A percentile compares a stretch with the other conserved stretches of the same genome.
Evolutionary conservation across 2,113 vertebrate genomes (phyloP).

Genomic region (Vanacampus margaritifer): DNA sequence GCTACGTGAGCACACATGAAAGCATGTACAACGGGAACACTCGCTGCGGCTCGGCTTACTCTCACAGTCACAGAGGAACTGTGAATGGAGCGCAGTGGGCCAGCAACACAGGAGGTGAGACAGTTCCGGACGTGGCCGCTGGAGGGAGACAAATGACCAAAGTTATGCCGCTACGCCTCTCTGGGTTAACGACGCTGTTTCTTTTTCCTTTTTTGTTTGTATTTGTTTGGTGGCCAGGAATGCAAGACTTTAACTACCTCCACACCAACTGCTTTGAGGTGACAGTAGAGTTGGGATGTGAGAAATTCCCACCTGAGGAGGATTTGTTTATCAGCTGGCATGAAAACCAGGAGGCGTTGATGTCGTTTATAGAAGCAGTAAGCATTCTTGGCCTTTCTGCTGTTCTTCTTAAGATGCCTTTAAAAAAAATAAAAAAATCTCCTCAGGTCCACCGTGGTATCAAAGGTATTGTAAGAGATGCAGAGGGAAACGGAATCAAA

Average conservation of each 20-base stretch:
- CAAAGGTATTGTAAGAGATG: conserved; percentile 88
- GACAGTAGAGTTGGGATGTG: conserved; percentile 89
- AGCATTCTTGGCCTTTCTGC: conserved; percentile 16
- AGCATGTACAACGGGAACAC: conserved; percentile 77
- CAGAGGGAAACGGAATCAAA: conserved; percentile 82
- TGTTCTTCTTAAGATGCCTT: background rate
- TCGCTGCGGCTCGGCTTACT: conserved; percentile 80
- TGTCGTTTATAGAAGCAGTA: conserved; percentile 87
- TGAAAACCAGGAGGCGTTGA: conserved; percentile 85
- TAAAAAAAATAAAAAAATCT: background rate
- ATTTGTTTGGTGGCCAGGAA: conserved; percentile 66
- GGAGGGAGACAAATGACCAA: conserved; percentile 19
- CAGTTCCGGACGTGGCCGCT: conserved; percentile 5
- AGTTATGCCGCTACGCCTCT: background rate
- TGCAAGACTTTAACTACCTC: conserved; percentile 98
- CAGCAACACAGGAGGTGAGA: conserved; percentile 74
- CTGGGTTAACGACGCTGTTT: background rate
- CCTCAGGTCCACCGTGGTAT: conserved; percentile 87
- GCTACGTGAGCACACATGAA: conserved; percentile 80
- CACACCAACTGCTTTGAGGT: conserved; percentile 98
- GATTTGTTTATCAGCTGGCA: conserved; percentile 83
- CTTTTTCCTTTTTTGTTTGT: background rate
- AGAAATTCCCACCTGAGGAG: conserved; percentile 88
- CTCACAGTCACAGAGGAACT: conserved; percentile 72
- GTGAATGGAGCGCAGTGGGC: conserved; percentile 90